Evolutionary conservation across 2,113 vertebrate genomes (phyloP), one percentile per base, ranked within the genome.

Genomic region (Strix uralensis): DNA sequence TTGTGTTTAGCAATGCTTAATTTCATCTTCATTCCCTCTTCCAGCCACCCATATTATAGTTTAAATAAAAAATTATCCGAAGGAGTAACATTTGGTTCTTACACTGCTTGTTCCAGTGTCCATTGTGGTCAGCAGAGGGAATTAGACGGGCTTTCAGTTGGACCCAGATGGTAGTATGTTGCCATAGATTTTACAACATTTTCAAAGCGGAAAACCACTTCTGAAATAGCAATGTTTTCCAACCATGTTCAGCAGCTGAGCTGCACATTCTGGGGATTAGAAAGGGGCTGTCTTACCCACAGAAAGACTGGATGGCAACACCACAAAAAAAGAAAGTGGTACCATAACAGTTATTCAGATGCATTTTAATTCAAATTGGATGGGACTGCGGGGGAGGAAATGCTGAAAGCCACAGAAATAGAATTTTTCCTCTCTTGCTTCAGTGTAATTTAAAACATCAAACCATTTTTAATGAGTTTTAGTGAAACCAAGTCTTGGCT

Each of bases 401-500:
- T 66, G 81, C 18, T 85, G 52, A 97, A 94, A 97, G 55, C 78
- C 78, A 90, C 87, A 95, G 74, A 92, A 96, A 92, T 66, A 92
- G 66, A 95, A 47, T 42, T 94, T 94, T 96, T 95, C 87, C 81
- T 82, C 78, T 87, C 91, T 91, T 70, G 38, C 91, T 80, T 96
- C 66, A 86, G 74, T 73, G 36, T 95, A 97, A 95, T 95, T 96
- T 91, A 95, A 97, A 96, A 97, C 94, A 91, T 96, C 96, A 97
- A 96, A 96, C 78, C 51, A n/a, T 67, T 96, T 97, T 94, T 95
- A 96, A 96, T 86, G 78, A 91, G 58, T 81, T 96, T 92, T 90
- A 95, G 70, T 71, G 78, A 97, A 96, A 96, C 78, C 84, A 91
- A 89, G 62, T 44, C 74, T 91, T 94, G 94, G 71, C 71, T 95